phyloP scores from a whole-genome alignment of 2,113 vertebrate species.

The Gallinago undulata region DNA sequence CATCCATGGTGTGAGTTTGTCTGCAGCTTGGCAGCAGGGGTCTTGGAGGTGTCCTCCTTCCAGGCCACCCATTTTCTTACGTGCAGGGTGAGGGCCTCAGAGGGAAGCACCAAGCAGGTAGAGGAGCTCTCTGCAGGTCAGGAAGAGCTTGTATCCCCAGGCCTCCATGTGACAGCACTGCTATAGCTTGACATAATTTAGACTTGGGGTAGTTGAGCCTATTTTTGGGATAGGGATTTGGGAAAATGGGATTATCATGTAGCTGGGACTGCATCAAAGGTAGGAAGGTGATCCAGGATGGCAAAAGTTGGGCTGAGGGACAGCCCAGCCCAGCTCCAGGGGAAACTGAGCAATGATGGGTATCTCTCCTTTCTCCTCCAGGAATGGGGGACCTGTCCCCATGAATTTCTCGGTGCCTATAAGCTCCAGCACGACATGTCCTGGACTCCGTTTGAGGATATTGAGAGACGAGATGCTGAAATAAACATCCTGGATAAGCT shows the following conservation, averaged over 20 bases:
- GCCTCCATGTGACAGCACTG: neutral
- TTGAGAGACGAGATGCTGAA: constrained; percentile 85
- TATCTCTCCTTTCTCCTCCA: constrained; percentile 63
- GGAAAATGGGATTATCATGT: neutral
- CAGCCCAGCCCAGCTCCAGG: neutral
- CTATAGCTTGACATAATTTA: neutral
- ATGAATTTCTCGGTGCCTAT: constrained; percentile 88
- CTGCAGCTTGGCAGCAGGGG: neutral
- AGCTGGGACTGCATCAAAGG: neutral
- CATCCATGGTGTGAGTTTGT: neutral
- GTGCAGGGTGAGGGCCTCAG: neutral
- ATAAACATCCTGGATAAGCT: constrained; percentile 84
- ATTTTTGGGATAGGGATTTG: neutral
- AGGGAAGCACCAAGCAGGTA: neutral
- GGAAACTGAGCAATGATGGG: neutral
- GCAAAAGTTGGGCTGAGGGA: neutral
- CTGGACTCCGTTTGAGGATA: constrained; percentile 87
- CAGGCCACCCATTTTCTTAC: neutral
- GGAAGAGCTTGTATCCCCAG: neutral
- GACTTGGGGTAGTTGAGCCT: neutral
- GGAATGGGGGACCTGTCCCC: constrained; percentile 93
- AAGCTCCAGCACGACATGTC: constrained; percentile 96
- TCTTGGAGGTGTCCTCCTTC: neutral
- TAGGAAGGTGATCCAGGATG: neutral
- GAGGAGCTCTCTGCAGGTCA: neutral